Percentiles rank a stretch among this genome's conserved stretches.
Conservation (phyloP, 2,888 invertebrate genomes). For the Tineola bisselliella region DNA sequence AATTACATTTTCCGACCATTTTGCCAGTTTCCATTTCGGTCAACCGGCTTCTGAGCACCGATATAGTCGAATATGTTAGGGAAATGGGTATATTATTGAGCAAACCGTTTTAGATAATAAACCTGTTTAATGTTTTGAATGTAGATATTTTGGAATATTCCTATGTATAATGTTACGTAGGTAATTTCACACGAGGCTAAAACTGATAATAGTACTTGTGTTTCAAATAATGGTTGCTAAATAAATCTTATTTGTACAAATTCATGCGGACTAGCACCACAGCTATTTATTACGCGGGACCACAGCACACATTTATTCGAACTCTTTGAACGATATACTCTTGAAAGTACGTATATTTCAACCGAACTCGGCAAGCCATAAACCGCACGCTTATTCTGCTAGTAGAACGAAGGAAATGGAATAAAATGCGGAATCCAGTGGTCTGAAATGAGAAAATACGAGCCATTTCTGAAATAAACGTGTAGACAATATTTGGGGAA, state of each 20-base stretch:
- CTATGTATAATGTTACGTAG: no score
- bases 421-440: conserved; percentile 6
- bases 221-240: not conserved
- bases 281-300: conserved; percentile 5
- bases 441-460: not conserved
- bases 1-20: conserved; percentile 27
- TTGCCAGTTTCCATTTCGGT: conserved; percentile 27
- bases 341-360: conserved; percentile 10
- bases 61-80: not conserved
- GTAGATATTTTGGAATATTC: no score
- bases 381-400: conserved; percentile 4
- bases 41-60: conserved; percentile 19
- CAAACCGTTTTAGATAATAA: not conserved
- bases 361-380: conserved; percentile 11
- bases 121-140: no score
- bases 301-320: conserved; percentile 9
- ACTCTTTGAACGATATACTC: conserved; percentile 8
- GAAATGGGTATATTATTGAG: conserved; percentile 5
- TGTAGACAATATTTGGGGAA: not conserved
- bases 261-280: not conserved
- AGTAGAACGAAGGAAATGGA: not conserved
- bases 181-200: no score
- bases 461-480: not conserved
- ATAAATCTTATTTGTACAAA: not conserved
- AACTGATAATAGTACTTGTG: not conserved